Percentiles rank a stretch among this genome's conserved stretches.
phyloP scores from a whole-genome alignment of 1,140 invertebrate species.

The Drosophila willistoni region DNA sequence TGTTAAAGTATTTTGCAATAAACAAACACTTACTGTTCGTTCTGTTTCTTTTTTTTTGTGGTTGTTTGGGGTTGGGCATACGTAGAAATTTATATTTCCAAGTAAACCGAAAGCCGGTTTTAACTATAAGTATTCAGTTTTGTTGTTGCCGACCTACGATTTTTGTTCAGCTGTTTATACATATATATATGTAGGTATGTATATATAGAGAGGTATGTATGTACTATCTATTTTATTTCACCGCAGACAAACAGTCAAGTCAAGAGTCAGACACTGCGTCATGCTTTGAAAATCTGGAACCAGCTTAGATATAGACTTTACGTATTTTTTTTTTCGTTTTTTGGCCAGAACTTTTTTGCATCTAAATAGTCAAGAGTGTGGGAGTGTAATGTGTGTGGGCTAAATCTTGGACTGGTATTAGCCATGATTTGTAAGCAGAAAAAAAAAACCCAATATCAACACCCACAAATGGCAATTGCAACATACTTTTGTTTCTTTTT shows the following conservation, averaged over 20 bases:
- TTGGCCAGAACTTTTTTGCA: constrained; percentile 13
- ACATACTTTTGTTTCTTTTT: constrained; percentile 28
- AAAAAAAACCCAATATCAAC: constrained; percentile 26
- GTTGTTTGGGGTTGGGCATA: constrained; percentile 43
- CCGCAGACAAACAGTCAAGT: constrained; percentile 66
- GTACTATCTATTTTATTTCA: constrained; percentile 28
- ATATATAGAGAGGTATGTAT: not conserved
- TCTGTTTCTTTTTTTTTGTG: constrained; percentile 56
- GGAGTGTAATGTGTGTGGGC: not conserved
- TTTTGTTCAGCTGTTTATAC: constrained; percentile 22
- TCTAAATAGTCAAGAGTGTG: constrained; percentile 3
- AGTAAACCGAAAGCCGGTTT: constrained; percentile 71
- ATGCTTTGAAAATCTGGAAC: constrained; percentile 64
- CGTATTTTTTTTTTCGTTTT: constrained; percentile 2
- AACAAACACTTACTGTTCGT: constrained; percentile 67
- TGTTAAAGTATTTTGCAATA: constrained; percentile 62
- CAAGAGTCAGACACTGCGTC: constrained; percentile 42
- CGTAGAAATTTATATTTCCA: constrained; percentile 65
- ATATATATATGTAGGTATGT: not conserved
- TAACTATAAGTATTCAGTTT: constrained; percentile 22
- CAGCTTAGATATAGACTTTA: constrained; percentile 19
- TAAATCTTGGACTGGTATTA: constrained; percentile 9
- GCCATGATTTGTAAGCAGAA: constrained; percentile 19
- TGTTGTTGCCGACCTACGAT: constrained; percentile 65
- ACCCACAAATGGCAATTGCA: constrained; percentile 51